These are phyloP conservation scores for Spilosoma lubricipeda DNA, from an alignment of 2,888 invertebrate species.

Conservation along the genomic window DNA sequence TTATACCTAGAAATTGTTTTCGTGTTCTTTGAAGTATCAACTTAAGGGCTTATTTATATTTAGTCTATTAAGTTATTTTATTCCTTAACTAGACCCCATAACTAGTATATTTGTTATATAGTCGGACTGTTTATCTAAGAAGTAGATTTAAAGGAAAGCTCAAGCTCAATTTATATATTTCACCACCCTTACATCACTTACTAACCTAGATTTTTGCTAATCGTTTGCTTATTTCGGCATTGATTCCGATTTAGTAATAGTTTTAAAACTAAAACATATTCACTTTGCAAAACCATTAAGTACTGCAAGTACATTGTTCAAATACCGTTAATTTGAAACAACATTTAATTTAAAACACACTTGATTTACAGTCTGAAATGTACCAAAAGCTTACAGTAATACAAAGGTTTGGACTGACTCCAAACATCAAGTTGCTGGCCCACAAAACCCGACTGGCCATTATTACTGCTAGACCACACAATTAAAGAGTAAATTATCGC, in stretches of 20 bases:
- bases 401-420: constrained; percentile 42
- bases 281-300: not conserved
- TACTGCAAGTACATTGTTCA: not conserved
- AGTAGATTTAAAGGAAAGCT: too few relatives aligned
- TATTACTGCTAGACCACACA: constrained; percentile 38
- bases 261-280: not conserved
- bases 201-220: too few relatives aligned
- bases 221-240: too few relatives aligned
- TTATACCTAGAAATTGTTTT: not conserved
- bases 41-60: not conserved
- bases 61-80: not conserved
- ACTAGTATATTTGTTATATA: too few relatives aligned
- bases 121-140: too few relatives aligned
- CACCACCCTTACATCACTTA: too few relatives aligned
- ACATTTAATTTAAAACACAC: not conserved
- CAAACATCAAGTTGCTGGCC: constrained; percentile 41
- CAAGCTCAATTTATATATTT: too few relatives aligned
- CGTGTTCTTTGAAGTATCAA: not conserved
- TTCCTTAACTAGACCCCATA: too few relatives aligned
- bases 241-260: not conserved
- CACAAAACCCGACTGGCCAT: constrained; percentile 39
- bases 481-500: constrained; percentile 39
- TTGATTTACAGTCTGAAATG: not conserved
- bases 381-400: constrained; percentile 3
- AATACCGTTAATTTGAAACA: not conserved